Base-by-base conservation (phyloP, 1,140 invertebrate species). In the Bombus fervidus region DNA sequence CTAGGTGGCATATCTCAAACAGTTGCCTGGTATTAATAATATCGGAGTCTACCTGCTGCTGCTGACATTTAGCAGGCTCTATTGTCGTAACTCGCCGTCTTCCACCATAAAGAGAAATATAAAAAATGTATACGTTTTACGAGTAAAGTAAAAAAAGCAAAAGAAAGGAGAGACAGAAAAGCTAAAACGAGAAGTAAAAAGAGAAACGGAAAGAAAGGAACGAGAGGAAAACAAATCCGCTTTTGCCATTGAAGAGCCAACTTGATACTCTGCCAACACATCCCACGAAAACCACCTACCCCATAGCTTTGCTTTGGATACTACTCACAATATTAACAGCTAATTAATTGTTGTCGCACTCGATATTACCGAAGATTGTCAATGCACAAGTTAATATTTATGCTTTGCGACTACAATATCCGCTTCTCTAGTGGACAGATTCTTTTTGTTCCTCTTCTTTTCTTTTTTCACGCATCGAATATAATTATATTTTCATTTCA, bases 251-350 rank as follows among this genome's bases (percentile, higher is more conserved):
- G 87, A 91, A 92, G 86, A 93, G 89, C 86, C 85, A 89, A 88
- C 76, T 86, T 89, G 87, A 92, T 91, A 94, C 88, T 94, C 91
- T 91, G 93, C 94, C 94, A 94, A 94, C 94, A 94, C 94, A 94
- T 94, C 92, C 94, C 87, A 90, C 86, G 64, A 89, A 83, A 91
- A 25, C 64, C 64, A 87, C 79, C 47, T 90, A 83, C 86, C 89
- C 92, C 88, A 62, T 85, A 91, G 93, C 93, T 94, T 94, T 91
- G 93, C 93, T 94, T 89, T 92, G 86, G 88, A 85, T 85, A 90
- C 87, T 91, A 92, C 88, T 92, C 84, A 89, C 89, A 90, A 78
- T 71, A 91, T 91, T 92, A 92, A 92, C 91, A 89, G 83, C 64
- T 86, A 71, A 80, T 71, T 64, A 64, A 81, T 86, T 73, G 53